Conservation (phyloP, 2,797 vertebrate species). For the Leptatherina wallacei region DNA sequence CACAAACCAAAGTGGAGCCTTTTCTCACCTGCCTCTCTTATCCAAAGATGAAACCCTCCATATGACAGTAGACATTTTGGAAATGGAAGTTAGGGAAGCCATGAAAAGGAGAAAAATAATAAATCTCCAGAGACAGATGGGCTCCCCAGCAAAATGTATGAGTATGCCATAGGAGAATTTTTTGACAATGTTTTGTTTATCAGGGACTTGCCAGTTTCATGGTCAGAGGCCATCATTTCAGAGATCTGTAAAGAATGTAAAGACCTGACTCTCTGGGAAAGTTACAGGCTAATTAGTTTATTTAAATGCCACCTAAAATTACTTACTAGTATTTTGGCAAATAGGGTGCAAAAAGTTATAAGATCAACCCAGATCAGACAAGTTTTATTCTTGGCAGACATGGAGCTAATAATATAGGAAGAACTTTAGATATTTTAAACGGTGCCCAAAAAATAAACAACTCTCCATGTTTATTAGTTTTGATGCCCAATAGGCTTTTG, state of each 20-base stretch:
- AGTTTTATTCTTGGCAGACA: not conserved
- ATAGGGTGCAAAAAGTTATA: not conserved
- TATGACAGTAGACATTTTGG: too few relatives aligned
- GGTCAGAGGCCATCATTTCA: not conserved
- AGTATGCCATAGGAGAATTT: too few relatives aligned
- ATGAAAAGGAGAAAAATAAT: too few relatives aligned
- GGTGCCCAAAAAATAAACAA: not conserved
- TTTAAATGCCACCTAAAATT: not conserved
- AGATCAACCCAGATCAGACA: not conserved
- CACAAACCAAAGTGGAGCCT: too few relatives aligned
- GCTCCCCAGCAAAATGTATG: too few relatives aligned
- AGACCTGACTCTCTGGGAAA: not conserved
- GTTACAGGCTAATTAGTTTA: not conserved
- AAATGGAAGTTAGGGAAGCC: too few relatives aligned
- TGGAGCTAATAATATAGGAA: not conserved
- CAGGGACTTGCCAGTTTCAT: too few relatives aligned
- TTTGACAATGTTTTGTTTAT: too few relatives aligned
- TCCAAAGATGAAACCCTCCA: too few relatives aligned
- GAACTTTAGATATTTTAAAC: not conserved
- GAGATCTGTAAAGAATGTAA: constrained; percentile 6
- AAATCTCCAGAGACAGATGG: too few relatives aligned
- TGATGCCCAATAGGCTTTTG: not conserved
- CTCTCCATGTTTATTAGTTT: not conserved
- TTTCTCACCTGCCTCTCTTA: too few relatives aligned
- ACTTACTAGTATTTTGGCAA: not conserved